Evolutionary conservation across 2,888 invertebrate species (phyloP).

Genomic region (Protophormia terraenovae): DNA sequence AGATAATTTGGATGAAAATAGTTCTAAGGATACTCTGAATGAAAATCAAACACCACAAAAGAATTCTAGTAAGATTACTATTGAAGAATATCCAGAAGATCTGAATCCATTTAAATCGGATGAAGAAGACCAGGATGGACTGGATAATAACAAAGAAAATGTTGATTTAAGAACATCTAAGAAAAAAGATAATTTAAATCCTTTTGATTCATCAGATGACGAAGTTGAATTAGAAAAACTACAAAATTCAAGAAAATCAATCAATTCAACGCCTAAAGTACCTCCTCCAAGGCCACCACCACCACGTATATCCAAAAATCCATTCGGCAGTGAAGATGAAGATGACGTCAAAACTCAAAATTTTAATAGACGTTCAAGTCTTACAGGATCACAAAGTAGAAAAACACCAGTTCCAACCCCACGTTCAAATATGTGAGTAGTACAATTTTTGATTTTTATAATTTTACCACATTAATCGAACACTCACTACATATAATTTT

Average conservation of each 20-base stretch:
- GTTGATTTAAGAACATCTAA: conserved; percentile 38
- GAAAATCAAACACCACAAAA: conserved; percentile 30
- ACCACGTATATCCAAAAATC: conserved; percentile 83
- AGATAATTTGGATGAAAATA: conserved; percentile 32
- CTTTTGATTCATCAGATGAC: conserved; percentile 87
- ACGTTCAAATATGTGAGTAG: conserved; percentile 77
- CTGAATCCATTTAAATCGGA: conserved; percentile 93
- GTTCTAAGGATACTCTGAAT: neutral
- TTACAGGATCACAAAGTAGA: conserved; percentile 72
- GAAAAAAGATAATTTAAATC: conserved; percentile 82
- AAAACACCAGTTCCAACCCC: conserved; percentile 79
- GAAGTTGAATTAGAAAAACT: conserved; percentile 80
- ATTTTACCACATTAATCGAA: neutral
- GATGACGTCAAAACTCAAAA: conserved; percentile 64
- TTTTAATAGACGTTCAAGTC: conserved; percentile 68
- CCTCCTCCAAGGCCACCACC: conserved; percentile 81
- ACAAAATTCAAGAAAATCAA: conserved; percentile 28
- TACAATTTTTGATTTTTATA: neutral
- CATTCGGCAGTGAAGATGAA: conserved; percentile 89
- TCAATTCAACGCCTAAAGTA: conserved; percentile 70
- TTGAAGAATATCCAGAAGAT: conserved; percentile 86
- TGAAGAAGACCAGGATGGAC: conserved; percentile 81
- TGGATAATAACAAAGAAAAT: conserved; percentile 75
- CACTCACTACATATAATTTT: neutral
- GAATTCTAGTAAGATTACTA: conserved; percentile 59